Base-by-base conservation (phyloP, 2,888 invertebrate genomes). In the Geotrupes spiniger region DNA sequence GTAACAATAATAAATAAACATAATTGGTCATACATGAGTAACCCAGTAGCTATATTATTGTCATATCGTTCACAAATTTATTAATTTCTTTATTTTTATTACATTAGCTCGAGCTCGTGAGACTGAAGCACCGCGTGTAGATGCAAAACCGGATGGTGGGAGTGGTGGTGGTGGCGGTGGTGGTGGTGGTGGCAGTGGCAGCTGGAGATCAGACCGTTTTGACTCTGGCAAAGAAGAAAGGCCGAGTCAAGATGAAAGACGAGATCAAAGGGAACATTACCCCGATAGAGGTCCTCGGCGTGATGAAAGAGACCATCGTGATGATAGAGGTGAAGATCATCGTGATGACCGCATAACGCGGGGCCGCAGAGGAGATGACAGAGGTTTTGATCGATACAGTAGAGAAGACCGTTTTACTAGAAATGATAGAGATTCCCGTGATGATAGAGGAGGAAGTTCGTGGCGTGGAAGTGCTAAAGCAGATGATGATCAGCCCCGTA, bases 391-490 rank as follows among this genome's bases (percentile, higher is more conserved):
- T 41, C 40, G 53, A 36, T 43, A 48, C 25, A 44, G 54, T 15
- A 46, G 55, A 36, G 57, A 50, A 16, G 51, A 57, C 14, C 49
- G 53, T 25, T 15, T 44, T 46, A 16, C 43, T 6, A 46, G 45
- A 16, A 58, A 38, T 57, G 60, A 61, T 50, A 61, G 28, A 15
- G 45, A 29, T 21, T 16, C 42, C 10, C 45, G 59, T 56, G 58
- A 38, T 56, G 60, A 61, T 49, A 60, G 28, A 12, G 17, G 8
- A 36, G 48, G 50, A 25, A 49, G 52, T 8, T 44, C 39, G 12
- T 40, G 55, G 14, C 42, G 50, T 12, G 52, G 50, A 2, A 39
- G 43, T 25, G 51, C 41, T 27, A 43, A 43, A 31, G 36, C 44
- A 5, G 44, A 51, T 9, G 46, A 42, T 15, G 49, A 43, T 4